Evolutionary conservation across 1,140 invertebrate species (phyloP), one percentile per base, ranked within the genome.

Genomic region (Papilio polytes): DNA sequence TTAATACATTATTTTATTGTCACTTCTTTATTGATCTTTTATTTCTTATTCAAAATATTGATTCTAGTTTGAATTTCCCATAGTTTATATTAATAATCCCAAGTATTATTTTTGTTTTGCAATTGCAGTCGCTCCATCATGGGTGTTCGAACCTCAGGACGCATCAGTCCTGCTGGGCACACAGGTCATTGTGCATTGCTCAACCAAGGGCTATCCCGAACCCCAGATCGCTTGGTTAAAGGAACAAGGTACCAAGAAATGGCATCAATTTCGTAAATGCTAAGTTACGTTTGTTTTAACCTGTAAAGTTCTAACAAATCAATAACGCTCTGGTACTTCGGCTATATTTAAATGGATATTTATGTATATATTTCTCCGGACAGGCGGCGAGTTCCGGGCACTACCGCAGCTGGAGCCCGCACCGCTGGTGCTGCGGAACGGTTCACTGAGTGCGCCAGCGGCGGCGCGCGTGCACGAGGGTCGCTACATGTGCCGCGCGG

Each of bases 401-500:
- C 87, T 97, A 56, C 95, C 94, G 51, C 94, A 93, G 56, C 85
- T 96, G 73, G 96, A 96, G 78, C 92, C 95, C 26, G 94, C 96
- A 53, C 93, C 96, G 70, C 93, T 94, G 41, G 95, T 96, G 73
- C 95, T 97, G 85, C 91, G 94, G 22, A 98, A 98, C 90, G 97
- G 97, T 20, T 97, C 97, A 15, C 91, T 98, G 20, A 96, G 96
- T 86, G 96, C 97, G 1, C 96, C 96, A 36, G 95, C 97, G 12
- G 97, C 97, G 0, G 96, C 96, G 26, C 96, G 96, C 46, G 96
- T 96, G 82, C 97, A 98, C 89, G 97, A 97, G 89, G 98, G 98
- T 1, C 96, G 97, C 89, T 98, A 98, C 93, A 96, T 98, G 86
- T 98, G 98, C 88, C 96, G 97, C 72, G 97, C 98, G 0, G 97